phyloP scores from a whole-genome alignment of 2,888 invertebrate species.

The Schizaphis graminum region DNA sequence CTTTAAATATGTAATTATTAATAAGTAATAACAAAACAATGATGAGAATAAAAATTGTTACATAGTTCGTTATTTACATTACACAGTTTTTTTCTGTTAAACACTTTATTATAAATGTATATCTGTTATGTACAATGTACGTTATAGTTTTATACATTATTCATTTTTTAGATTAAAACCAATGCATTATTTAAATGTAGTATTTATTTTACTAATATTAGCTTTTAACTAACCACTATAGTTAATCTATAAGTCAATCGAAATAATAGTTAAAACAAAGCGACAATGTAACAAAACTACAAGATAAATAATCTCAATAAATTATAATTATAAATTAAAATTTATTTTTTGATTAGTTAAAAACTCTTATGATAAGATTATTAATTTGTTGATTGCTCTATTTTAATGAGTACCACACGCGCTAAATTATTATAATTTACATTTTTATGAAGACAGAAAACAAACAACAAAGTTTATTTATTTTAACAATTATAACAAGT shows the following conservation, averaged over 20 bases:
- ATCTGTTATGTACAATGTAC: background rate
- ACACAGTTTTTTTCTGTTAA: background rate
- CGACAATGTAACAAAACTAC: background rate
- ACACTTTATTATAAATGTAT: background rate
- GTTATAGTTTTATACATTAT: background rate
- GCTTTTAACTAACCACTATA: background rate
- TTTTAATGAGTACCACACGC: background rate
- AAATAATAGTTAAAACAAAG: background rate
- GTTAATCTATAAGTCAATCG: background rate
- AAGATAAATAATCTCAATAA: background rate
- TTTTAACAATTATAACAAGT: background rate
- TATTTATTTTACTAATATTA: background rate
- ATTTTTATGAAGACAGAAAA: background rate
- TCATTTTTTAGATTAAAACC: background rate
- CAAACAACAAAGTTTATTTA: background rate
- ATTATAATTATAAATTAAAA: background rate
- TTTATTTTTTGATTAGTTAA: background rate
- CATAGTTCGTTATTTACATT: background rate
- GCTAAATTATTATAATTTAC: background rate
- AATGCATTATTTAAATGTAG: no score
- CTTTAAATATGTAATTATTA: background rate
- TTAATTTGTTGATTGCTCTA: background rate
- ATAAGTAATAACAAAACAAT: background rate
- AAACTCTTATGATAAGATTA: background rate
- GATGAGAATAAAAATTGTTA: background rate